phyloP scores from a whole-genome alignment of 1,140 invertebrate species.

The Cardiocondyla obscurior region DNA sequence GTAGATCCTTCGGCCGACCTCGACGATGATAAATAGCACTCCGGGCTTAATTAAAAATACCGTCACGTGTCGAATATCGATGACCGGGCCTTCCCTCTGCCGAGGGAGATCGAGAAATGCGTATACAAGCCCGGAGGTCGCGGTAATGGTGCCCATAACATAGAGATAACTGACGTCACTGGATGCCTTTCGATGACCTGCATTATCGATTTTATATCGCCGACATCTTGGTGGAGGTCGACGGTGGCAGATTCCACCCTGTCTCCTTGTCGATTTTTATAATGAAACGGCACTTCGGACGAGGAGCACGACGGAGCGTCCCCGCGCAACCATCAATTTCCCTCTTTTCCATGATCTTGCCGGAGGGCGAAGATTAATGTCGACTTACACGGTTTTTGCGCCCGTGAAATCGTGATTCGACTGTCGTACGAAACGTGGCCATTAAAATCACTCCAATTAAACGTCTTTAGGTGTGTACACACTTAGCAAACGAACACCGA shows the following conservation, averaged over 20 bases:
- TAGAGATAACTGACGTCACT: slow-evolving; percentile 63
- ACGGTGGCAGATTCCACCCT: slow-evolving; percentile 38
- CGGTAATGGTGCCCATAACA: slow-evolving; percentile 58
- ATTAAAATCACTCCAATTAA: slow-evolving; percentile 52
- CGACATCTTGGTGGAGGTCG: slow-evolving; percentile 34
- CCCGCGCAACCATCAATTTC: slow-evolving; percentile 63
- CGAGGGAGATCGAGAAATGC: slow-evolving; percentile 46
- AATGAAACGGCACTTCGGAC: slow-evolving; percentile 65
- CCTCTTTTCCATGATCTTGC: slow-evolving; percentile 62
- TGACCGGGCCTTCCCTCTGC: slow-evolving; percentile 37
- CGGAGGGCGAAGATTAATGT: slow-evolving; percentile 65
- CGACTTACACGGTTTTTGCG: slow-evolving; percentile 59
- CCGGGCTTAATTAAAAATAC: slow-evolving; percentile 74
- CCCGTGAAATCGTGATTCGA: slow-evolving; percentile 4
- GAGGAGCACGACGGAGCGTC: slow-evolving; percentile 28
- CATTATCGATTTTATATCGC: slow-evolving; percentile 65
- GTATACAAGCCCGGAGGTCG: background rate
- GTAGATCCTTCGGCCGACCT: slow-evolving; percentile 28
- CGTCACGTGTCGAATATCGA: slow-evolving; percentile 74
- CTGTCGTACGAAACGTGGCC: slow-evolving; percentile 20
- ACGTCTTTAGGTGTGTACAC: too few relatives aligned
- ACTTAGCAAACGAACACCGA: too few relatives aligned
- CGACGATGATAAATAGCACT: slow-evolving; percentile 65
- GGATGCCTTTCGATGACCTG: slow-evolving; percentile 49
- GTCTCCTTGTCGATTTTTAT: slow-evolving; percentile 68